Percentiles rank a stretch among this genome's conserved stretches.
Conservation (phyloP, 1,140 invertebrate species). For the Ptiloglossa arizonensis region DNA sequence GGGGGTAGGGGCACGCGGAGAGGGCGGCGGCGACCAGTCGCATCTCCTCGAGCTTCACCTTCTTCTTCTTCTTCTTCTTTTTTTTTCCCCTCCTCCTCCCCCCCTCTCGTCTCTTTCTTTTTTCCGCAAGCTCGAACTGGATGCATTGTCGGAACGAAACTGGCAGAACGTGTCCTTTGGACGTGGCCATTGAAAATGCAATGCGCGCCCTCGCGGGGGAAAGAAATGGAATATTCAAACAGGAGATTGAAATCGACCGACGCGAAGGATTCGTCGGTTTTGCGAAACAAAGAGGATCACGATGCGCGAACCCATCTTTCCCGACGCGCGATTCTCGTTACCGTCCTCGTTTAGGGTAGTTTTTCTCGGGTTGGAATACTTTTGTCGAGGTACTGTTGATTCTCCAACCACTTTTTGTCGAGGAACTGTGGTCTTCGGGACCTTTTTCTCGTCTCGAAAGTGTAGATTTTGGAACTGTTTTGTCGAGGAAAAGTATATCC, state of each 20-base stretch:
- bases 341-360: too few relatives aligned
- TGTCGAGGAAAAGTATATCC: too few relatives aligned
- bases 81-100: too few relatives aligned
- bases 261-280: background rate
- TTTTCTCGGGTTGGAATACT: background rate
- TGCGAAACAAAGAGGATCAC: background rate
- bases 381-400: too few relatives aligned
- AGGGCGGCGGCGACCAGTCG: background rate
- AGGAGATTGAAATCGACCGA: background rate
- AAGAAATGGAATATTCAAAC: constrained; percentile 14
- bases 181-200: constrained; percentile 4
- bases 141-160: constrained; percentile 34
- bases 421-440: too few relatives aligned
- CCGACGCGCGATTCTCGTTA: too few relatives aligned
- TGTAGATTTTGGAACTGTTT: too few relatives aligned
- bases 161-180: constrained; percentile 12
- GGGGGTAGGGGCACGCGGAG: background rate
- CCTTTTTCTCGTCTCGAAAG: too few relatives aligned
- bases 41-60: constrained; percentile 5
- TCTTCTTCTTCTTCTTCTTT: too few relatives aligned
- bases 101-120: background rate
- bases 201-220: background rate
- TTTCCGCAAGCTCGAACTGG: background rate
- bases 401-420: too few relatives aligned
- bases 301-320: background rate